Base-by-base conservation (phyloP, 1,140 invertebrate genomes). In the Ptiloglossa arizonensis region DNA sequence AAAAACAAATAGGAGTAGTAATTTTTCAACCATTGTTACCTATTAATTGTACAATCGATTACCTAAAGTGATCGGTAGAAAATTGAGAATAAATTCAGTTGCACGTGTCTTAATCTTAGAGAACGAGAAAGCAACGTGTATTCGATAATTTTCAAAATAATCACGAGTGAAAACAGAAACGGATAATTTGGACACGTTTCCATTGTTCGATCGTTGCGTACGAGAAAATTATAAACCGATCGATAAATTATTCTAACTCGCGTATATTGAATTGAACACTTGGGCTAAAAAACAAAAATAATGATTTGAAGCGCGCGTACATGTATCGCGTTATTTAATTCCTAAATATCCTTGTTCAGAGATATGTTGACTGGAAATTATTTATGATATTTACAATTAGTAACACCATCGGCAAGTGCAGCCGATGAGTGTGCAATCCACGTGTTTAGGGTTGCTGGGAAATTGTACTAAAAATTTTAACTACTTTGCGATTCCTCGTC, bases 341-440 rank as follows among this genome's bases (percentile, higher is more conserved):
- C 27, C 32, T 6, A 35, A n/a, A 11, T 24, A 24, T 52, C 29
- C 15, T 32, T 9, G 24, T n/a, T 54, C 11, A 8, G 6, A 38
- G 32, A 54, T 35, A 54, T 22, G 15, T 4, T 15, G 22, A 27
- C 11, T 15, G 8, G 22, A 73, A 64, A 29, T 73, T 13, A 22
- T 22, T 19, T 1, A 0, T 8, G 24, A 56, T 74, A 74, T 74
- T 56, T 74, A 67, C 71, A 74, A 74, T 74, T 66, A 19, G 9
- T 62, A 52, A 15, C 32, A 5, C 22, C 17, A 46, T 48, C 6
- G 54, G n/a, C 54, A 24, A 17, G 35, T 13, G 41, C 11, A 13
- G n/a, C 15, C 0, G 17, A 35, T 19, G 22, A 46, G 17, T 46
- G 32, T 46, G 17, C 27, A 5, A 11, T 59, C 13, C 19, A 57